Evolutionary conservation across 2,113 vertebrate genomes (phyloP).

Genomic region (Garra rufa): DNA sequence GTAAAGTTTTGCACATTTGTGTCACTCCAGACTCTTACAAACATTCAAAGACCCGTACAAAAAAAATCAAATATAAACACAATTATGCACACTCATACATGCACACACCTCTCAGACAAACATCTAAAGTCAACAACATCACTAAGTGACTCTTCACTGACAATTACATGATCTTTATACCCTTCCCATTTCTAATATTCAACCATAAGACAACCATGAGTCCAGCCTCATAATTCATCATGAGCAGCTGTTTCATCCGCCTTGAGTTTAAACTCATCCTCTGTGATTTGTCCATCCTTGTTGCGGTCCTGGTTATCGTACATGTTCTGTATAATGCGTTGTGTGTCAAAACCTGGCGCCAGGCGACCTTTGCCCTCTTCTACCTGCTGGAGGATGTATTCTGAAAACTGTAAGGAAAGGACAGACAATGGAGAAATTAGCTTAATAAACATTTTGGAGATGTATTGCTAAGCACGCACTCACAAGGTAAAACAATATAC

Average conservation of each 20-base stretch:
- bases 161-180: slow-evolving; percentile 26
- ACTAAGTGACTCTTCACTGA: slow-evolving; percentile 24
- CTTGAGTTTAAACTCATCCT: slow-evolving; percentile 94
- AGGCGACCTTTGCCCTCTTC: slow-evolving; percentile 90
- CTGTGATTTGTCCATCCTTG: slow-evolving; percentile 89
- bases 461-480: background rate
- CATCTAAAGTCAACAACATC: slow-evolving; percentile 14
- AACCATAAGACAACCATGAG: slow-evolving; percentile 38
- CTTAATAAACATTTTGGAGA: background rate
- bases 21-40: slow-evolving; percentile 21
- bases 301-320: slow-evolving; percentile 96
- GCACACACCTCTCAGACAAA: slow-evolving; percentile 39
- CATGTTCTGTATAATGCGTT: slow-evolving; percentile 94
- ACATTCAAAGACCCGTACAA: slow-evolving; percentile 31
- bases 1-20: slow-evolving; percentile 43
- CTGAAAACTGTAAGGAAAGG: slow-evolving; percentile 82
- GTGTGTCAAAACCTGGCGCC: slow-evolving; percentile 90
- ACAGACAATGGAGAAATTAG: background rate
- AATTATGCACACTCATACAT: slow-evolving; percentile 35
- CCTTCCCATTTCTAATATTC: slow-evolving; percentile 50
- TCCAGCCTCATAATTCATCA: slow-evolving; percentile 86
- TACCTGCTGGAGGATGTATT: slow-evolving; percentile 91
- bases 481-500: slow-evolving; percentile 67
- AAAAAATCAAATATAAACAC: slow-evolving; percentile 28
- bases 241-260: slow-evolving; percentile 87